Base-by-base conservation (phyloP, 2,797 vertebrate genomes). In the Fistularia tabacaria region DNA sequence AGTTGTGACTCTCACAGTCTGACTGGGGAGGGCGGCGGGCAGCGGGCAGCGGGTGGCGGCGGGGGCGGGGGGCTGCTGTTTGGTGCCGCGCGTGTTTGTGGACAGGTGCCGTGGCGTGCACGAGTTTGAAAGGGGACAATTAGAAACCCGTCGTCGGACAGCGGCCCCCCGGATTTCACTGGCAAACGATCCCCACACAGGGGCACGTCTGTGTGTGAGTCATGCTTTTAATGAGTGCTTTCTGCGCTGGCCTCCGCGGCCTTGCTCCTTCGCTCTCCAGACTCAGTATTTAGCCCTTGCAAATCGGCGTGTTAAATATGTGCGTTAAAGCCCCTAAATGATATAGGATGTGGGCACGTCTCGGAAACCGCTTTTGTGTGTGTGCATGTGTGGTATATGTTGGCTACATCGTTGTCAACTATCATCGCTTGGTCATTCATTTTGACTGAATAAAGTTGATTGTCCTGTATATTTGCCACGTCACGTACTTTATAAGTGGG, bases 191-290 rank as follows among this genome's bases (percentile, higher is more conserved):
- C 82, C 76, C 66, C 65, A 59, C 62, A 68, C 67, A 54, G 55
- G 61, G 66, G 82, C 47, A 54, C 77, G 71, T 74, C 53, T 9
- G 51, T 63, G 69, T 69, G 70, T 72, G 84, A 86, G 81, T 81
- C 74, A 67, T 66, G 84, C 54, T 85, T 89, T 90, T 89, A 87
- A 89, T 88, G 84, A 85, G 77, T 79, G 87, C 79, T 82, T 85
- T 85, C 85, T 77, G 85, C 78, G 82, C 78, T 80, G 78, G 76
- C 77, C 83, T 79, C 59, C 8, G 39, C 56, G 57, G 71, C 60
- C 67, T 81, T 62, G 58, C 79, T 73, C 72, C 59, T 77, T 53
- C 74, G 75, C 71, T 64, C 80, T 76, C 77, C 71, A 79, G 72
- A 84, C 81, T 77, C 73, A 76, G 80, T 55, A 40, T 85, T 87